phyloP scores from a whole-genome alignment of 2,797 vertebrate genomes.

The Poecilia wingei region DNA sequence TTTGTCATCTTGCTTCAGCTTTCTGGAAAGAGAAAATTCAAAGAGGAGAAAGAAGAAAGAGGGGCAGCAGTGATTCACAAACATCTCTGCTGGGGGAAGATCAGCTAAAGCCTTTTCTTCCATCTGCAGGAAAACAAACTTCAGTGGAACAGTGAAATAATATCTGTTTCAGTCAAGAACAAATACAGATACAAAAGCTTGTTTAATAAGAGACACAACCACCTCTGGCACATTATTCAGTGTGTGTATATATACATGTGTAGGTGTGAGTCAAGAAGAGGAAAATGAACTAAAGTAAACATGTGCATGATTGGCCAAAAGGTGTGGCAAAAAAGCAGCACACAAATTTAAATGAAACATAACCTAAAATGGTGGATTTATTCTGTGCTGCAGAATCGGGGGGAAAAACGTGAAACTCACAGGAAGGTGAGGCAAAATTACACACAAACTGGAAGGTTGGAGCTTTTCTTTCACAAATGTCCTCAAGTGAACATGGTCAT shows the following conservation, averaged over 20 bases:
- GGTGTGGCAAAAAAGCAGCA: constrained; percentile 43
- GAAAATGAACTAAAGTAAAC: constrained; percentile 58
- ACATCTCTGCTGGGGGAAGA: constrained; percentile 23
- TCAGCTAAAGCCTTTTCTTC: constrained; percentile 22
- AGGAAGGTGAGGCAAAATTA: constrained; percentile 2
- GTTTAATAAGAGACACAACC: constrained; percentile 45
- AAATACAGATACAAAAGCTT: constrained; percentile 49
- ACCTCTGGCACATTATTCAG: constrained; percentile 26
- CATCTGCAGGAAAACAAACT: constrained; percentile 50
- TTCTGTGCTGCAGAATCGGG: constrained; percentile 46
- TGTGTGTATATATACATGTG: constrained; percentile 5
- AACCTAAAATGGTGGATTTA: constrained; percentile 55
- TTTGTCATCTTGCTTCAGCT: not conserved
- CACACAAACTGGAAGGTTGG: not conserved
- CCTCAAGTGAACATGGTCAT: constrained; percentile 10
- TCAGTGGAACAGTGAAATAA: constrained; percentile 20
- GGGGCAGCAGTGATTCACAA: constrained; percentile 19
- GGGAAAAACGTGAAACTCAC: not conserved
- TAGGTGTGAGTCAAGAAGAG: constrained; percentile 41
- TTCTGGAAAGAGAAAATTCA: not conserved
- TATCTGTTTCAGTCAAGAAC: constrained; percentile 22
- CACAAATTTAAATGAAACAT: not conserved
- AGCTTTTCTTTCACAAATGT: constrained; percentile 5
- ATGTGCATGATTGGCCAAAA: constrained; percentile 49
- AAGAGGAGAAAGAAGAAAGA: not conserved